Conservation (phyloP, 2,797 vertebrate genomes). For the Malurus splendens region DNA sequence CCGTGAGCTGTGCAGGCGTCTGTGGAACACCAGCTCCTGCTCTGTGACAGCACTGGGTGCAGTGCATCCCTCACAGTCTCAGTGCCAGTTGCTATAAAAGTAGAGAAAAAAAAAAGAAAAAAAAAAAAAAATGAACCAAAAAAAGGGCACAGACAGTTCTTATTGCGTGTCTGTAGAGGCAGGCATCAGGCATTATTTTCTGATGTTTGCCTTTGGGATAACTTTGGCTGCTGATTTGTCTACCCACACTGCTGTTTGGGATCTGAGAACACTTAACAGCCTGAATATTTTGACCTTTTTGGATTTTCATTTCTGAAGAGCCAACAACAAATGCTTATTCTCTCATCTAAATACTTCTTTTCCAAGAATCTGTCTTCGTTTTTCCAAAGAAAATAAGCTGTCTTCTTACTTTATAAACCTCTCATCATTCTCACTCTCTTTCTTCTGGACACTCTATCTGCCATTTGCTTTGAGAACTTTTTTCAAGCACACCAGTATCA, state of each 20-base stretch:
- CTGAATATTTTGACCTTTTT: not conserved
- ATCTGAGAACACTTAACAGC: not conserved
- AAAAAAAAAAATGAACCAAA: not conserved
- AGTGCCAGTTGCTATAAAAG: not conserved
- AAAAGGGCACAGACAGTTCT: not conserved
- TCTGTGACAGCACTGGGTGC: not conserved
- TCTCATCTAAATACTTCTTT: not conserved
- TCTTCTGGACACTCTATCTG: not conserved
- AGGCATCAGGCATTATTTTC: not conserved
- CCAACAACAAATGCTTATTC: not conserved
- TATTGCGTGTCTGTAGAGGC: not conserved
- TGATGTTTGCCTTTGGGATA: not conserved
- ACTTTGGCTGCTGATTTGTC: not conserved
- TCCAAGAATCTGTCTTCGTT: conserved; percentile 6
- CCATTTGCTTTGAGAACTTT: not conserved
- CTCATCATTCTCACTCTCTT: not conserved
- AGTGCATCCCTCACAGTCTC: not conserved
- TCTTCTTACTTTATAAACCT: not conserved
- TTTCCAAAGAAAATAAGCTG: conserved; percentile 19
- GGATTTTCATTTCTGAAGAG: not conserved
- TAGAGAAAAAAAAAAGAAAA: not conserved
- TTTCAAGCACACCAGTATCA: not conserved
- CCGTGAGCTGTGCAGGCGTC: accelerated
- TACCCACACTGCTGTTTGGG: not conserved
- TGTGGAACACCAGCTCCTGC: not conserved